A percentile compares a stretch with the other conserved stretches of the same genome.
Evolutionary conservation across 2,888 invertebrate genomes (phyloP).

Genomic region (Andricus curvator): DNA sequence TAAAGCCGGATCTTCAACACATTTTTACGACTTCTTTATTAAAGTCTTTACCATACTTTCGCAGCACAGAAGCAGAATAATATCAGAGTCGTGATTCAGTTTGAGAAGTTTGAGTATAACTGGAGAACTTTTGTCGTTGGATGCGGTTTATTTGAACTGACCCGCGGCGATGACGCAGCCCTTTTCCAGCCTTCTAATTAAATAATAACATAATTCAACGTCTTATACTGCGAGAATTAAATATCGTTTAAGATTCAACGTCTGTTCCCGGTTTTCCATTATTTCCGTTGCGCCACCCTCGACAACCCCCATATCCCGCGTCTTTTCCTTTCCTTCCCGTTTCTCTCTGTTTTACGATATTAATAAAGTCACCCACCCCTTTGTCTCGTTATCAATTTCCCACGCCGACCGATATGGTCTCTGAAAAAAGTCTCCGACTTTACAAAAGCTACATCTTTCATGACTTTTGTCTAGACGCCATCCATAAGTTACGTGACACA

Average conservation of each 20-base stretch:
- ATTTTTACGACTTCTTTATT: slow-evolving; percentile 29
- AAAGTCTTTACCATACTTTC: slow-evolving; percentile 12
- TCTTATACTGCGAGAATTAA: slow-evolving; percentile 73
- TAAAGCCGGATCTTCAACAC: slow-evolving; percentile 5
- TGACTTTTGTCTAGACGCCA: not conserved
- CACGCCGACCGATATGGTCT: not conserved
- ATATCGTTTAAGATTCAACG: slow-evolving; percentile 74
- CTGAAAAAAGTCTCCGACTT: not conserved
- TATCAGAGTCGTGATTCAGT: slow-evolving; percentile 28
- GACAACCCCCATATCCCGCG: slow-evolving; percentile 47
- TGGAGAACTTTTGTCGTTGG: slow-evolving; percentile 38
- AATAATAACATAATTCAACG: slow-evolving; percentile 76
- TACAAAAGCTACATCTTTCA: not conserved
- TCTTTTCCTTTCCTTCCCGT: slow-evolving; percentile 57
- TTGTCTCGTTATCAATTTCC: slow-evolving; percentile 62
- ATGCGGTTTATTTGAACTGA: slow-evolving; percentile 56
- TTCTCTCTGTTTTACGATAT: slow-evolving; percentile 68
- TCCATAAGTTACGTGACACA: no score
- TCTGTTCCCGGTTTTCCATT: slow-evolving; percentile 70
- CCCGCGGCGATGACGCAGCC: slow-evolving; percentile 58
- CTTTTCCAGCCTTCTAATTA: slow-evolving; percentile 69
- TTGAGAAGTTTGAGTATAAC: slow-evolving; percentile 26
- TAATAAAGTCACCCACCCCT: slow-evolving; percentile 66
- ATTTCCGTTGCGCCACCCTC: slow-evolving; percentile 57
- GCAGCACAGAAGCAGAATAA: slow-evolving; percentile 14